Percentiles rank a stretch among this genome's conserved stretches.
phyloP scores from a whole-genome alignment of 2,113 vertebrate genomes.

The Andinoacara biseriatus region DNA sequence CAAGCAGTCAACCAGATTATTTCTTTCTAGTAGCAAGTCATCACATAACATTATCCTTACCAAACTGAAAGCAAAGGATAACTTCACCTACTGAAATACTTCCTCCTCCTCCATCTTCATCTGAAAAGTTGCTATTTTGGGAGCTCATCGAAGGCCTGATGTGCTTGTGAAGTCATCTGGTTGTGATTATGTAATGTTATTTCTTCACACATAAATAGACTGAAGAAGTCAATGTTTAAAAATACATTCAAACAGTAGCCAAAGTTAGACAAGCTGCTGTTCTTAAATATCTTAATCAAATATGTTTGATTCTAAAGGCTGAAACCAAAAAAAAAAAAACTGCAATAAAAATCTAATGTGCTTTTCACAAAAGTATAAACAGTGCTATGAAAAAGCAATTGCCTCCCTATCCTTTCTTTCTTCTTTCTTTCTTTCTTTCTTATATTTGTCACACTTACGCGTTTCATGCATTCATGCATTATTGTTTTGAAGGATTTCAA shows the following conservation, averaged over 20 bases:
- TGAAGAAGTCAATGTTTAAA: constrained; percentile 35
- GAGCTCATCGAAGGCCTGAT: constrained; percentile 8
- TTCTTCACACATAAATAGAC: constrained; percentile 29
- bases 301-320: background rate
- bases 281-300: background rate
- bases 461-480: too few relatives aligned
- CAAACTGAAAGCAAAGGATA: constrained; percentile 28
- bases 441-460: too few relatives aligned
- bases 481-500: background rate
- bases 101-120: constrained; percentile 20
- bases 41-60: constrained; percentile 4
- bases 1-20: background rate
- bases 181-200: constrained; percentile 39
- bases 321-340: background rate
- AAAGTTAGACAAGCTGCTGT: background rate
- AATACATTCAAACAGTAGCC: constrained; percentile 24
- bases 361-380: background rate
- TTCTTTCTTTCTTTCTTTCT: too few relatives aligned
- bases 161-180: constrained; percentile 17
- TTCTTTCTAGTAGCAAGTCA: constrained; percentile 17
- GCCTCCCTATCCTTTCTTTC: too few relatives aligned
- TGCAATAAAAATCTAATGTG: background rate
- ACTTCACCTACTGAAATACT: constrained; percentile 19
- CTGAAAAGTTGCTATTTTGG: constrained; percentile 11
- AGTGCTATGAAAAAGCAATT: too few relatives aligned